Percentiles rank a stretch among this genome's conserved stretches.
These are phyloP conservation scores for Phylloscopus trochilus DNA, from an alignment of 2,113 vertebrate genomes.

Conservation along the genomic window DNA sequence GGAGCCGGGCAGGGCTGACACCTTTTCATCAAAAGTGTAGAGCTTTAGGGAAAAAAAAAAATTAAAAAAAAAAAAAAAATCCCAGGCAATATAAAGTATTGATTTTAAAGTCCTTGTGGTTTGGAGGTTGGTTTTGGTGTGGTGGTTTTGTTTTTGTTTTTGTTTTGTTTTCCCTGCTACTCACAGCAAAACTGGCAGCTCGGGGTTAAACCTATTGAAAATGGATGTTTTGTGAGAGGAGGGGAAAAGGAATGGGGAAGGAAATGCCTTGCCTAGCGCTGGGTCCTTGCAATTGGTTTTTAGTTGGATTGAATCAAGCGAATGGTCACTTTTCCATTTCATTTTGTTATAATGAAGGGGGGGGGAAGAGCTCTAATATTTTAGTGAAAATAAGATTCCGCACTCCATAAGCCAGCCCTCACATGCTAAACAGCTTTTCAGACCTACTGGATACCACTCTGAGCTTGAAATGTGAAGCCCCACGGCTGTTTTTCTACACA, in stretches of 20 bases:
- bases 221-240: background rate
- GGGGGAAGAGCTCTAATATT: background rate
- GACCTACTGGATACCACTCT: slow-evolving; percentile 17
- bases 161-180: background rate
- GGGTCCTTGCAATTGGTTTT: background rate
- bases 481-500: slow-evolving; percentile 4
- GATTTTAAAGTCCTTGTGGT: background rate
- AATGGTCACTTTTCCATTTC: background rate
- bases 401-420: background rate
- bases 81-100: background rate
- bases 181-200: background rate
- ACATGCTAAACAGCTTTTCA: slow-evolving; percentile 16
- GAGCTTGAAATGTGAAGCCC: slow-evolving; percentile 23
- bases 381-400: background rate
- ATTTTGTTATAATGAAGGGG: background rate
- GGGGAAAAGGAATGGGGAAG: accelerated
- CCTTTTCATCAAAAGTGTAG: background rate
- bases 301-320: background rate
- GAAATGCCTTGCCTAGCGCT: background rate
- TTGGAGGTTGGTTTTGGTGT: background rate
- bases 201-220: background rate
- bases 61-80: background rate
- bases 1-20: background rate
- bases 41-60: background rate
- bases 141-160: accelerated